Percentiles rank a stretch among this genome's conserved stretches.
These are phyloP conservation scores for Australoheros scitulus DNA, from an alignment of 2,113 vertebrate species.

Conservation along the genomic window DNA sequence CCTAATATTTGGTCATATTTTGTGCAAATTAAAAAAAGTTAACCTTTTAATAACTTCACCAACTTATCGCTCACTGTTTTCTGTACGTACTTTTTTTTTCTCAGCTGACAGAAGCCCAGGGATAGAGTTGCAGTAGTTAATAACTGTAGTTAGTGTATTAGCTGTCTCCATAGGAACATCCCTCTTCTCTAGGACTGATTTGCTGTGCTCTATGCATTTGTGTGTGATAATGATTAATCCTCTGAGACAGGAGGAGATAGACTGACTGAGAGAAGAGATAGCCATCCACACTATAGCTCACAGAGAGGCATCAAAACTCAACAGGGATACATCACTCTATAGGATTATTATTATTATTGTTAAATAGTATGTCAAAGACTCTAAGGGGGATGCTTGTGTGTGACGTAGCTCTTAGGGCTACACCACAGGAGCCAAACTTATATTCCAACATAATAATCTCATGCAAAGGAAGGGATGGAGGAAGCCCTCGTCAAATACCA, in stretches of 20 bases:
- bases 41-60: no score
- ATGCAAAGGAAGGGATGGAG: conserved; percentile 43
- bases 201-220: background rate
- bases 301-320: background rate
- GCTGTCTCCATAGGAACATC: conserved; percentile 67
- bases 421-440: conserved; percentile 37
- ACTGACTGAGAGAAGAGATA: background rate
- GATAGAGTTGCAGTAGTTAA: conserved; percentile 57
- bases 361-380: background rate
- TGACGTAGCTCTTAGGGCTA: conserved; percentile 9
- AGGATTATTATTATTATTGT: background rate
- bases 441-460: conserved; percentile 55
- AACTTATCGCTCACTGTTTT: background rate
- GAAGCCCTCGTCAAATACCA: conserved; percentile 52
- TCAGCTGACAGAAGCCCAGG: conserved; percentile 10
- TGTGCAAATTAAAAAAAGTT: background rate
- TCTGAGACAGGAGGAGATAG: conserved; percentile 2
- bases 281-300: background rate
- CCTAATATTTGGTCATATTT: no score
- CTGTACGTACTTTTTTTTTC: background rate
- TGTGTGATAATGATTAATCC: conserved; percentile 13
- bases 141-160: conserved; percentile 55
- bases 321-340: background rate
- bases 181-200: conserved; percentile 29
- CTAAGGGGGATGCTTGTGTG: background rate